phyloP scores from a whole-genome alignment of 2,888 invertebrate genomes.

The Stramonita haemastoma region DNA sequence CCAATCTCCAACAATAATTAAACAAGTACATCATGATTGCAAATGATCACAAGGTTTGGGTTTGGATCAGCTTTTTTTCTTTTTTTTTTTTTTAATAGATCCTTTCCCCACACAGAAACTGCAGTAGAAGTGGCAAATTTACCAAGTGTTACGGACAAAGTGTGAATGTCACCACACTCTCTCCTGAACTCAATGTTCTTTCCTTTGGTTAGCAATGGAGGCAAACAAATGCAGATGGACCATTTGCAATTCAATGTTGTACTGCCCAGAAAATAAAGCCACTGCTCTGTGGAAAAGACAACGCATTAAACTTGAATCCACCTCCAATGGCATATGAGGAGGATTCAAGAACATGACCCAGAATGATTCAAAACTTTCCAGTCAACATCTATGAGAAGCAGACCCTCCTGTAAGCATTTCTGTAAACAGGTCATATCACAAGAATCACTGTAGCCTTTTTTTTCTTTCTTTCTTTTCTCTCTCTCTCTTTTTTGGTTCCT shows the following conservation, averaged over 20 bases:
- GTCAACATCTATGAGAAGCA: conserved; percentile 29
- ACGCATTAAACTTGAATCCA: conserved; percentile 26
- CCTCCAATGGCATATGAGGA: conserved; percentile 1
- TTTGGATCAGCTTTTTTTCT: too few species aligned
- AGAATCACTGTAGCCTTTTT: background rate
- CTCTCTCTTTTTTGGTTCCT: background rate
- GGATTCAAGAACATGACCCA: conserved; percentile 23
- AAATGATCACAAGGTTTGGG: conserved; percentile 19
- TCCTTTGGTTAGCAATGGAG: background rate
- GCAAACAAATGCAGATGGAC: background rate
- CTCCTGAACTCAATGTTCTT: background rate
- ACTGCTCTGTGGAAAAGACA: conserved; percentile 32
- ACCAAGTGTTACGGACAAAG: background rate
- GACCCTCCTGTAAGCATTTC: background rate
- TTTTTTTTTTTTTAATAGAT: too few species aligned
- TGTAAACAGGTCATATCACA: background rate
- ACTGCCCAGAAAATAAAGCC: background rate
- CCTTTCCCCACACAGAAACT: background rate
- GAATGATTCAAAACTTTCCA: background rate
- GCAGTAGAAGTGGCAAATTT: background rate
- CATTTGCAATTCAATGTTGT: conserved; percentile 18
- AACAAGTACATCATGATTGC: background rate
- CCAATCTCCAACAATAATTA: background rate
- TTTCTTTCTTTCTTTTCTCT: too few species aligned
- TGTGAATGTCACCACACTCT: background rate